Percentiles rank a stretch among this genome's conserved stretches.
Conservation (phyloP, 2,113 vertebrate species). For the Patagioenas fasciata region DNA sequence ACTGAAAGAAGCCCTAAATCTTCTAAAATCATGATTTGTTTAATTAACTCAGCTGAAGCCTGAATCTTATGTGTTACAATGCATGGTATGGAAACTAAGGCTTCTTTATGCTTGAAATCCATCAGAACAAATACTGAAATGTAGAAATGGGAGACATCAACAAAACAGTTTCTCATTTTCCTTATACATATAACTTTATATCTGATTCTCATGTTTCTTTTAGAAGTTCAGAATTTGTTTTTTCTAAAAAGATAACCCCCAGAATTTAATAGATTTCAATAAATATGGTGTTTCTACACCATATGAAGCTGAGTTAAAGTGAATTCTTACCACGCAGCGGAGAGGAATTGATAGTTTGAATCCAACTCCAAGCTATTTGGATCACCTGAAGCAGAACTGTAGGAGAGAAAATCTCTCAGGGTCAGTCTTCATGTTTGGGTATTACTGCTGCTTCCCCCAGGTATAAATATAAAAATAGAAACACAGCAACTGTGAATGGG, state of each 20-base stretch:
- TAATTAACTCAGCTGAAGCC: not conserved
- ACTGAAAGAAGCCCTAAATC: not conserved
- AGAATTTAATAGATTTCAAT: not conserved
- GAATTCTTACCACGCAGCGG: not conserved
- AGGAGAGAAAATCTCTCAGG: not conserved
- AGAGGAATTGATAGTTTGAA: not conserved
- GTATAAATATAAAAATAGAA: not conserved
- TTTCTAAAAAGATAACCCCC: not conserved
- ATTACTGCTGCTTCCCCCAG: not conserved
- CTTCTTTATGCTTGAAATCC: not conserved
- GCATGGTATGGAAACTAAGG: not conserved
- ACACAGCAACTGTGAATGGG: not conserved
- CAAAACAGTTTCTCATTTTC: not conserved
- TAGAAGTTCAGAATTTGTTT: not conserved
- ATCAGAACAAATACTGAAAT: not conserved
- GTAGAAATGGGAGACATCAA: not conserved
- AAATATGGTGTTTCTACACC: not conserved
- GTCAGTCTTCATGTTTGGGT: not conserved
- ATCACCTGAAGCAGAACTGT: not conserved
- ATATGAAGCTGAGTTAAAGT: not conserved
- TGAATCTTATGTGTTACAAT: not conserved
- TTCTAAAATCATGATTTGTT: not conserved
- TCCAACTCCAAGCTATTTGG: not conserved
- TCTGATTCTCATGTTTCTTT: not conserved
- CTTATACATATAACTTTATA: not conserved